A percentile compares a stretch with the other conserved stretches of the same genome.
These are phyloP conservation scores for Cyprinella venusta DNA, from an alignment of 2,797 vertebrate species.

Conservation along the genomic window DNA sequence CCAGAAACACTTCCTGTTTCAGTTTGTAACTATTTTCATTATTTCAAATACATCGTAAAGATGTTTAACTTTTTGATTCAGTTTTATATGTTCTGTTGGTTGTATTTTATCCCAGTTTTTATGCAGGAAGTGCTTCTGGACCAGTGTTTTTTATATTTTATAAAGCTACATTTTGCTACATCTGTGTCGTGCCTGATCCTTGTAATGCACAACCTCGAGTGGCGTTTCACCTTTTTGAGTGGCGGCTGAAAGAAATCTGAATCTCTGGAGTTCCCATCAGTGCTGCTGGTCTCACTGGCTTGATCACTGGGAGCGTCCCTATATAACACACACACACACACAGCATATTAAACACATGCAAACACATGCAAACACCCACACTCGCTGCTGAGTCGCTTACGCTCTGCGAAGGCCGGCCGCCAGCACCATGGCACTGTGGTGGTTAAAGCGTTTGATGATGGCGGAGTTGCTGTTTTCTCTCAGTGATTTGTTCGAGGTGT, in stretches of 20 bases:
- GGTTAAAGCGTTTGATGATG: conserved; percentile 98
- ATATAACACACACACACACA: conserved; percentile 51
- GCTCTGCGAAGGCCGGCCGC: conserved; percentile 92
- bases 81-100: no score
- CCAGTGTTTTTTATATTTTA: not conserved
- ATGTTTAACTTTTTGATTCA: no score
- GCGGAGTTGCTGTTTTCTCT: conserved; percentile 96
- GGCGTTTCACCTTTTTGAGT: conserved; percentile 86
- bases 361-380: not conserved
- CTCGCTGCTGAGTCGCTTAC: conserved; percentile 68
- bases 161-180: not conserved
- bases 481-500: conserved; percentile 79
- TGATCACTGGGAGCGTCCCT: conserved; percentile 91
- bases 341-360: not conserved
- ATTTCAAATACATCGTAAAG: no score
- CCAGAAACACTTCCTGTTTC: no score
- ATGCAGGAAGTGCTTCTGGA: no score
- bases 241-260: conserved; percentile 94
- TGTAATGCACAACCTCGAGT: not conserved
- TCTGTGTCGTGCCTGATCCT: not conserved
- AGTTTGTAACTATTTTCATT: no score
- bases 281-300: conserved; percentile 89
- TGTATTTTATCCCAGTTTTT: no score
- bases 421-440: conserved; percentile 99
- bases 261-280: conserved; percentile 93